Conservation (phyloP, 2,888 invertebrate species). For the Spisula subtruncata region DNA sequence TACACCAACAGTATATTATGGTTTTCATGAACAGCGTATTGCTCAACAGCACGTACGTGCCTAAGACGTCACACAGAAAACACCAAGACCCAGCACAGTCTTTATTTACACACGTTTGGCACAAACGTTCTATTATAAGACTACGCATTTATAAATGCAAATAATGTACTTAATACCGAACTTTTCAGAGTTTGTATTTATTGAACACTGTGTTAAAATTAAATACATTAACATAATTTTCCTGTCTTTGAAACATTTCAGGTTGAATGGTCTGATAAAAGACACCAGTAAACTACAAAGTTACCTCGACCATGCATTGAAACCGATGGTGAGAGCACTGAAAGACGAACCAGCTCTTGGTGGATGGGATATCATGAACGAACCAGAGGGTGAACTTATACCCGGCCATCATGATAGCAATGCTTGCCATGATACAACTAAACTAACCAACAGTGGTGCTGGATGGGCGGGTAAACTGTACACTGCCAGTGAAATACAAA, state of each 20-base stretch:
- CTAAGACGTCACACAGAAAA: no score
- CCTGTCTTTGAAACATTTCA: neutral
- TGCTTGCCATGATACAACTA: conserved; percentile 78
- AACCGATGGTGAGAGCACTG: conserved; percentile 79
- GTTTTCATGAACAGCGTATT: no score
- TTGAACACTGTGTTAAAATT: no score
- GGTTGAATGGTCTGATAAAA: conserved; percentile 71
- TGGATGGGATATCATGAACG: conserved; percentile 84
- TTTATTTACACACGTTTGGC: no score
- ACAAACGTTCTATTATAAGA: no score
- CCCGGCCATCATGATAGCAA: conserved; percentile 70
- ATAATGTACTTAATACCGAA: no score
- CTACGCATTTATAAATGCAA: no score
- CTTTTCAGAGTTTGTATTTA: no score
- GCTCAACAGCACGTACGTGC: no score
- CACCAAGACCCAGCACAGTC: no score
- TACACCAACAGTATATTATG: neutral
- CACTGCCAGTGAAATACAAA: conserved; percentile 75
- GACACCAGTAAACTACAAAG: conserved; percentile 81
- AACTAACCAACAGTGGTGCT: conserved; percentile 77
- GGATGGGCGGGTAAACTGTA: conserved; percentile 80
- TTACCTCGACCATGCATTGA: conserved; percentile 80
- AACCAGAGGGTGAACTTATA: conserved; percentile 80
- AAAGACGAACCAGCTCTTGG: conserved; percentile 81
- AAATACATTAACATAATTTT: no score